These are phyloP conservation scores for Myotis brandtii DNA, from an alignment of 2,113 vertebrate species.

Conservation along the genomic window DNA sequence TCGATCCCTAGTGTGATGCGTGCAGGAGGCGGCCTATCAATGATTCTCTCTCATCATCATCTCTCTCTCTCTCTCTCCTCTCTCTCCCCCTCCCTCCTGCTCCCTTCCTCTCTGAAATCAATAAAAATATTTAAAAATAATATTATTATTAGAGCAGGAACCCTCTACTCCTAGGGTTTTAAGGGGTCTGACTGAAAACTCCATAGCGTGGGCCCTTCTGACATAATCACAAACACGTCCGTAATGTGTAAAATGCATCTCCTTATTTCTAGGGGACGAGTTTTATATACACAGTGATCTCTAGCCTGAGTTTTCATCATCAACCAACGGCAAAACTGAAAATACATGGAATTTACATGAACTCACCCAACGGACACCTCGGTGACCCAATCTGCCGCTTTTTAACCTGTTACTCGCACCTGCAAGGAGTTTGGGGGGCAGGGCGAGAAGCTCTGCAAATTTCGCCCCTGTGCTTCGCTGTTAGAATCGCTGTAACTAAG, in stretches of 20 bases:
- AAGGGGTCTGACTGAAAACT: not conserved
- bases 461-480: not conserved
- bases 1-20: too few relatives aligned
- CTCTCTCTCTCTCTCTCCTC: too few relatives aligned
- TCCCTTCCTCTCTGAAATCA: too few relatives aligned
- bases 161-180: not conserved
- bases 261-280: not conserved
- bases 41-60: too few relatives aligned
- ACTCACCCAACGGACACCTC: not conserved
- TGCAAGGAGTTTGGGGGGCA: not conserved
- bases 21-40: too few relatives aligned
- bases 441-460: not conserved
- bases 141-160: not conserved
- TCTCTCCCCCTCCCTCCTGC: too few relatives aligned
- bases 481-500: not conserved
- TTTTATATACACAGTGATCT: not conserved
- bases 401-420: not conserved
- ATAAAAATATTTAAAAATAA: too few relatives aligned
- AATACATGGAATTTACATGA: not conserved
- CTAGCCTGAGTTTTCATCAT: not conserved
- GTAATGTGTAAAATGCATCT: not conserved
- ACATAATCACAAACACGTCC: not conserved
- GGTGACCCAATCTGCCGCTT: not conserved
- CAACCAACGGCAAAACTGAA: not conserved
- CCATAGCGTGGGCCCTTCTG: not conserved